These are phyloP conservation scores for Aradus depressus DNA, from an alignment of 2,888 invertebrate species.

Conservation along the genomic window DNA sequence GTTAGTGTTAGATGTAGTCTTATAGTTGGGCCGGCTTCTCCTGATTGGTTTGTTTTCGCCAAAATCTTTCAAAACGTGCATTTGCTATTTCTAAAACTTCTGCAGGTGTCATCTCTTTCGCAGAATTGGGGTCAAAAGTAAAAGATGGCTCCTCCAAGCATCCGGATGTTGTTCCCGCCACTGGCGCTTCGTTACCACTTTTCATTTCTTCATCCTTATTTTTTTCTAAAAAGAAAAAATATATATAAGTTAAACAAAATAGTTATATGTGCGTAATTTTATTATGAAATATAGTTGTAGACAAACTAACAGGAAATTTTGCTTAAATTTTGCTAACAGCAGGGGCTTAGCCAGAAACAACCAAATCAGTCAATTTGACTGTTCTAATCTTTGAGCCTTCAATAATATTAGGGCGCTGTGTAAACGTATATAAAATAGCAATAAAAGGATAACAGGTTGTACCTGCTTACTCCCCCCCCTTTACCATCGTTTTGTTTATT, in stretches of 20 bases:
- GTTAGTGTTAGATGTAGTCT: not conserved
- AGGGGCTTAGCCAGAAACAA: too few relatives aligned
- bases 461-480: too few relatives aligned
- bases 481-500: too few relatives aligned
- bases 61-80: slow-evolving; percentile 73
- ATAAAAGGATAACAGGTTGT: too few relatives aligned
- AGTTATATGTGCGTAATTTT: too few relatives aligned
- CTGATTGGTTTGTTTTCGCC: slow-evolving; percentile 38
- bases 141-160: slow-evolving; percentile 47
- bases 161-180: slow-evolving; percentile 40
- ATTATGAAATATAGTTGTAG: too few relatives aligned
- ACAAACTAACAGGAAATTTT: too few relatives aligned
- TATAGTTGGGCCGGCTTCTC: slow-evolving; percentile 8
- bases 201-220: slow-evolving; percentile 5
- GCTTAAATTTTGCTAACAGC: too few relatives aligned
- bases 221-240: slow-evolving; percentile 6
- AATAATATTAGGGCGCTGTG: too few relatives aligned
- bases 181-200: slow-evolving; percentile 5
- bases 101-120: slow-evolving; percentile 7
- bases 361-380: too few relatives aligned
- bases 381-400: too few relatives aligned
- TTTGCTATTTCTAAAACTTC: slow-evolving; percentile 71
- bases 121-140: slow-evolving; percentile 37
- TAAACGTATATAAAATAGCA: too few relatives aligned
- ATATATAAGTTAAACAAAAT: not conserved